Percentiles rank a stretch among this genome's conserved stretches.
Conservation (phyloP, 2,888 invertebrate genomes). For the Lysandra bellargus region DNA sequence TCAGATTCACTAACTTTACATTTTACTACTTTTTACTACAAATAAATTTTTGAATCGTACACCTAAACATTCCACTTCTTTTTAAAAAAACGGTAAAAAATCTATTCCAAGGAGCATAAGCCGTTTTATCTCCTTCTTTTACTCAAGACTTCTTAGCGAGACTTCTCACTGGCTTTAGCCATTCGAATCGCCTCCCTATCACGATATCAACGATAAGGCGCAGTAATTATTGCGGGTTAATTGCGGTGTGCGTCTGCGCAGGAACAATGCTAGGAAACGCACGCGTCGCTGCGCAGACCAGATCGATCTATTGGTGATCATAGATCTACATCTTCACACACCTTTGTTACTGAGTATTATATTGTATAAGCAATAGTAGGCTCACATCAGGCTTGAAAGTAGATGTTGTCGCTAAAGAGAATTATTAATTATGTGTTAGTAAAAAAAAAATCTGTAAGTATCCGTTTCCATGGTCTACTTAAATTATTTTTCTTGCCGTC, state of each 20-base stretch:
- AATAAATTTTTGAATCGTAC: too few relatives aligned
- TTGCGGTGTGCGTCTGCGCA: slow-evolving; percentile 37
- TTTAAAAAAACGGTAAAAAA: too few relatives aligned
- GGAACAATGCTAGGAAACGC: slow-evolving; percentile 50
- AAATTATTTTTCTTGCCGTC: too few relatives aligned
- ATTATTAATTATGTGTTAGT: too few relatives aligned
- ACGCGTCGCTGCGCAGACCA: slow-evolving; percentile 44
- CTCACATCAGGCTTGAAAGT: background rate
- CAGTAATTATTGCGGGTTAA: slow-evolving; percentile 36
- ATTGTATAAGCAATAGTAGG: background rate
- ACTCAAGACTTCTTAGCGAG: background rate
- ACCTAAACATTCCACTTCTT: too few relatives aligned
- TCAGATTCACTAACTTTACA: too few relatives aligned
- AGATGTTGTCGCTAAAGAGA: background rate
- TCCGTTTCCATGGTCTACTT: too few relatives aligned
- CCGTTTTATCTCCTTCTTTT: background rate
- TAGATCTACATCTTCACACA: slow-evolving; percentile 35
- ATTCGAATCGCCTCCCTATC: background rate
- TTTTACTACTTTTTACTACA: too few relatives aligned
- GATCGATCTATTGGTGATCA: slow-evolving; percentile 47
- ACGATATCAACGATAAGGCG: slow-evolving; percentile 18
- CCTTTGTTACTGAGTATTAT: slow-evolving; percentile 35
- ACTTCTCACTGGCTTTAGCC: background rate
- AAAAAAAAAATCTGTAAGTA: too few relatives aligned
- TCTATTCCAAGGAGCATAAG: too few relatives aligned